A percentile compares a stretch with the other conserved stretches of the same genome.
Evolutionary conservation across 2,888 invertebrate genomes (phyloP).

Genomic region (Ormyrus rosae): DNA sequence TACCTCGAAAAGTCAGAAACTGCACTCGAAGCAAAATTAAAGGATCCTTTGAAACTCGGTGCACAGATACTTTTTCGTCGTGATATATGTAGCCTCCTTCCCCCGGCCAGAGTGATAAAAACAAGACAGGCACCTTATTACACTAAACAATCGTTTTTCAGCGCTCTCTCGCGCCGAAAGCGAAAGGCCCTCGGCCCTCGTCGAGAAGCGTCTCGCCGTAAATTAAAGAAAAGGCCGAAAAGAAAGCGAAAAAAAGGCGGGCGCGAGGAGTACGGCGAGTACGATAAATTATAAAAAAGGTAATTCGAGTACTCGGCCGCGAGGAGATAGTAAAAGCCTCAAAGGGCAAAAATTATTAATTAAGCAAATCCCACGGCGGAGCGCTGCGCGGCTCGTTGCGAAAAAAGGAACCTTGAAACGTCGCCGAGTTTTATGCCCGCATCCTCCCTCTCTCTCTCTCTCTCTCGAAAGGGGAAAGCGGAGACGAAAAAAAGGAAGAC

Average conservation of each 20-base stretch:
- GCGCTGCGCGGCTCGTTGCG: constrained; percentile 27
- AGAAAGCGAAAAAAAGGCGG: background rate
- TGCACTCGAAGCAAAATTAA: too few species aligned
- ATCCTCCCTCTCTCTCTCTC: constrained; percentile 21
- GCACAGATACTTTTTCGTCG: too few species aligned
- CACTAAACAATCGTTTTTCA: constrained; percentile 9
- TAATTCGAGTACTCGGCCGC: constrained; percentile 32
- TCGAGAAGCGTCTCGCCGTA: constrained; percentile 5
- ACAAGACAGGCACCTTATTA: constrained; percentile 1
- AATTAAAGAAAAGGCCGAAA: constrained; percentile 42
- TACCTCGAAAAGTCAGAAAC: too few species aligned
- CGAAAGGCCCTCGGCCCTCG: background rate
- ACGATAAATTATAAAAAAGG: constrained; percentile 48
- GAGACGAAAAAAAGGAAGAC: background rate
- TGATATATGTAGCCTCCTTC: background rate
- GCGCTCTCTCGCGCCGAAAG: background rate
- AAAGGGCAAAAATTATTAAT: constrained; percentile 54
- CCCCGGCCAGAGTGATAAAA: background rate
- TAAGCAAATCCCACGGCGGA: constrained; percentile 44
- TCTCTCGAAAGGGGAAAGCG: background rate
- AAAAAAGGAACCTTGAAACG: constrained; percentile 49
- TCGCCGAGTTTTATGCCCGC: constrained; percentile 40
- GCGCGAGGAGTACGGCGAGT: background rate
- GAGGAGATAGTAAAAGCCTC: constrained; percentile 40
- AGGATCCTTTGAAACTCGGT: too few species aligned